Conservation (phyloP, 1,140 invertebrate species). For the Eupristina koningsbergeri region DNA sequence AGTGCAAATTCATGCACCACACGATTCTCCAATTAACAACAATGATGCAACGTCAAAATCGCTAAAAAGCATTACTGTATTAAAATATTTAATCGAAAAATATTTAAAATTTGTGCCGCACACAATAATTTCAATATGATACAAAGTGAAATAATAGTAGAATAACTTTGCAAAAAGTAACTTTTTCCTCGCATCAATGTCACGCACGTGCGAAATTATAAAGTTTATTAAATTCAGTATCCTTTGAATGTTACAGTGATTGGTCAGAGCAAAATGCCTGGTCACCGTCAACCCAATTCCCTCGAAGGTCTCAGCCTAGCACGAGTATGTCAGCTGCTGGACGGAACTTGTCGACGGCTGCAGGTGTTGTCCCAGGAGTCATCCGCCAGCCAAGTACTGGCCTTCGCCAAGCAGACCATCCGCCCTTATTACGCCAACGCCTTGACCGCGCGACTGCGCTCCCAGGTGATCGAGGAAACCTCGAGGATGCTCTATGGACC, state of each 20-base stretch:
- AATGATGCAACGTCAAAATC: too few relatives aligned
- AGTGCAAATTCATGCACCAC: not conserved
- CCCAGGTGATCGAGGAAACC: constrained; percentile 69
- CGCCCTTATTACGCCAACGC: constrained; percentile 70
- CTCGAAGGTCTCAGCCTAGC: constrained; percentile 69
- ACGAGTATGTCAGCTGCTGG: constrained; percentile 69
- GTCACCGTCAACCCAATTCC: constrained; percentile 70
- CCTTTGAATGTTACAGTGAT: constrained; percentile 30
- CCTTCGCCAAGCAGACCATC: constrained; percentile 66
- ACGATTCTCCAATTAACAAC: not conserved
- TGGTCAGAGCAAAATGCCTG: constrained; percentile 66
- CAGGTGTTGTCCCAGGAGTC: constrained; percentile 70
- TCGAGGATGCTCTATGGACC: constrained; percentile 66
- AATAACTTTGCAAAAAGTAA: too few relatives aligned
- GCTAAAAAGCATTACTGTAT: too few relatives aligned
- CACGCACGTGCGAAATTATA: not conserved
- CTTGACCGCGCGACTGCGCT: constrained; percentile 65
- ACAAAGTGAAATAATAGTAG: too few relatives aligned
- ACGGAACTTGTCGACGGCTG: constrained; percentile 68
- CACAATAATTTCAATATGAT: too few relatives aligned
- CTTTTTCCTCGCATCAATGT: not conserved
- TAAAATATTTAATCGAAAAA: too few relatives aligned
- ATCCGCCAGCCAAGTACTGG: constrained; percentile 67
- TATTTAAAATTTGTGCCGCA: too few relatives aligned
- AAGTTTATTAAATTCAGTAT: not conserved